Percentiles rank a stretch among this genome's conserved stretches.
Conservation (phyloP, 1,140 invertebrate genomes). For the Anastrepha ludens region DNA sequence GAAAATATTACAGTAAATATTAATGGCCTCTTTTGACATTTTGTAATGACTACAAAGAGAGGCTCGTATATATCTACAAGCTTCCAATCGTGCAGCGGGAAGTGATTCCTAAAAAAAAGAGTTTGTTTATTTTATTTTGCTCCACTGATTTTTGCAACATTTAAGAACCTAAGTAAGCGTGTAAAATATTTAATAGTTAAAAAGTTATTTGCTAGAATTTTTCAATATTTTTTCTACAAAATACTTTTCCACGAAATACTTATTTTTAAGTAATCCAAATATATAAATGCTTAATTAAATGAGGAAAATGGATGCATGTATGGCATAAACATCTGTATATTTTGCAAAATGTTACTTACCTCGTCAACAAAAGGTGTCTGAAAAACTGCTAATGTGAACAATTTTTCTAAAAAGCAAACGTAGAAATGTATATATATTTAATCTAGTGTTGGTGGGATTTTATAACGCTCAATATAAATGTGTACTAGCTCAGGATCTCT, state of each 20-base stretch:
- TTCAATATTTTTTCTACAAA: too few relatives aligned
- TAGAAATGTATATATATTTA: neutral
- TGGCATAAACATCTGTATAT: too few relatives aligned
- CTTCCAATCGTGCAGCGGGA: neutral
- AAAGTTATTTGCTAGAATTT: too few relatives aligned
- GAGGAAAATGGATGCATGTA: too few relatives aligned
- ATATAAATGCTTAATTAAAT: too few relatives aligned
- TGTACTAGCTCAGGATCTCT: neutral
- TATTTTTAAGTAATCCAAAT: too few relatives aligned
- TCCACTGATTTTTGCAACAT: too few relatives aligned
- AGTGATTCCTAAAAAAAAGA: neutral
- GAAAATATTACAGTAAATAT: constrained; percentile 11
- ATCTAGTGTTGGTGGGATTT: too few relatives aligned
- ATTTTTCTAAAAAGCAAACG: neutral
- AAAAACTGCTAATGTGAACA: neutral
- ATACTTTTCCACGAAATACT: too few relatives aligned
- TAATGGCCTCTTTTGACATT: neutral
- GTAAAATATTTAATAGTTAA: too few relatives aligned
- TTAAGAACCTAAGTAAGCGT: too few relatives aligned
- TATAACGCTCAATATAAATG: neutral
- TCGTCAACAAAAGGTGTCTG: neutral
- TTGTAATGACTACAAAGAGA: neutral
- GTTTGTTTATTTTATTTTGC: too few relatives aligned
- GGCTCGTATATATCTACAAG: neutral
- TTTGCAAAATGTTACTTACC: neutral